phyloP scores from a whole-genome alignment of 2,113 vertebrate species.

The Apus apus region DNA sequence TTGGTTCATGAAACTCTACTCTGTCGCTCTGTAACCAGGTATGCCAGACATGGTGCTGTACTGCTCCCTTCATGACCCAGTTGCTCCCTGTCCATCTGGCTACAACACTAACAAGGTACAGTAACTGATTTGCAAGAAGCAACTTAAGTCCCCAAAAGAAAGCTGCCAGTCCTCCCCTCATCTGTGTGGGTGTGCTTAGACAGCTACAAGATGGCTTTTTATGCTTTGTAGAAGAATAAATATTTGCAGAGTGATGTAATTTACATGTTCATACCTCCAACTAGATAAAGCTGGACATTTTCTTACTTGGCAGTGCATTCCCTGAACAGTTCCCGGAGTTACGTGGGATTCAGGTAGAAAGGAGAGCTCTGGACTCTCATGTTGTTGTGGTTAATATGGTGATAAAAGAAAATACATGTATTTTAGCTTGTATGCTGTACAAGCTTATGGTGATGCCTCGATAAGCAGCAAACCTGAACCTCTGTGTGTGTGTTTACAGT shows the following conservation, averaged over 20 bases:
- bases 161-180: not conserved
- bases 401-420: not conserved
- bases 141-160: not conserved
- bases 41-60: slow-evolving; percentile 87
- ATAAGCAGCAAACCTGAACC: not conserved
- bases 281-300: not conserved
- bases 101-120: slow-evolving; percentile 92
- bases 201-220: not conserved
- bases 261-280: not conserved
- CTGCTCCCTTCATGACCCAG: slow-evolving; percentile 90
- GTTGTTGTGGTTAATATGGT: not conserved
- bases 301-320: not conserved
- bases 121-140: not conserved
- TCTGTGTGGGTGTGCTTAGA: not conserved
- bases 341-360: not conserved
- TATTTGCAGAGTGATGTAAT: not conserved
- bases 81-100: slow-evolving; percentile 78
- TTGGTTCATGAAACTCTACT: not conserved
- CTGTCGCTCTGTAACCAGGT: slow-evolving; percentile 74
- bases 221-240: not conserved
- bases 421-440: not conserved
- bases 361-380: not conserved
- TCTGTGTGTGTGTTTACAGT: not conserved
- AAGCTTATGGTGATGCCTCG: not conserved
- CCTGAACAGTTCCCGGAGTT: not conserved